Conservation (phyloP, 2,888 invertebrate genomes). For the Pyrgus malvae region DNA sequence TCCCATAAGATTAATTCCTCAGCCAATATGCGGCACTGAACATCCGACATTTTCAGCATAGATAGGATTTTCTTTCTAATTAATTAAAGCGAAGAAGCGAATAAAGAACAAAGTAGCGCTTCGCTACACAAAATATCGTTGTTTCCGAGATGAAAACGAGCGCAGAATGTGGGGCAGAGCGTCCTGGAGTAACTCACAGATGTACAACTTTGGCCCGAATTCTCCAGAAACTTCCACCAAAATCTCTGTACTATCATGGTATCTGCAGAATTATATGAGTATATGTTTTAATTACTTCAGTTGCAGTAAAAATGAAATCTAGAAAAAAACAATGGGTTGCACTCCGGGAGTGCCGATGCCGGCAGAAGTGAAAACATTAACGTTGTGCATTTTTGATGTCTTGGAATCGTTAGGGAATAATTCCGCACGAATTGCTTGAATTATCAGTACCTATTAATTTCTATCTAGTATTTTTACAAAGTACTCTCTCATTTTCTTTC, state of each 20-base stretch:
- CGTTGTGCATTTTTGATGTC: no score
- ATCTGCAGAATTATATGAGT: neutral
- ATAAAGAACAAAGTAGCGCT: constrained; percentile 59
- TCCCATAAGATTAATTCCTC: neutral
- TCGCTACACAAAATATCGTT: constrained; percentile 64
- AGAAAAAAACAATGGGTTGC: no score
- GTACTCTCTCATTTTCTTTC: no score
- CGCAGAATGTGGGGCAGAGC: no score
- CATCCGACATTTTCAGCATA: neutral
- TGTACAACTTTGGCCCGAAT: constrained; percentile 46
- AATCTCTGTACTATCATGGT: constrained; percentile 4
- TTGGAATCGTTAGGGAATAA: no score
- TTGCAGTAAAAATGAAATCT: no score
- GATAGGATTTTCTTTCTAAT: constrained; percentile 50
- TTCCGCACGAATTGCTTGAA: no score
- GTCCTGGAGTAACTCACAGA: constrained; percentile 60
- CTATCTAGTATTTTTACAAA: no score
- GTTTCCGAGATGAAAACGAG: constrained; percentile 58
- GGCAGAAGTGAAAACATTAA: no score
- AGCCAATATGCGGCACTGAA: neutral
- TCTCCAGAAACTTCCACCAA: constrained; percentile 31
- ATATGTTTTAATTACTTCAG: no score
- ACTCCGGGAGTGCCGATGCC: no score
- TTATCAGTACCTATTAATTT: no score
- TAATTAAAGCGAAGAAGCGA: constrained; percentile 58